A percentile compares a stretch with the other conserved stretches of the same genome.
Conservation (phyloP, 2,888 invertebrate species). For the Drosophila quinaria region DNA sequence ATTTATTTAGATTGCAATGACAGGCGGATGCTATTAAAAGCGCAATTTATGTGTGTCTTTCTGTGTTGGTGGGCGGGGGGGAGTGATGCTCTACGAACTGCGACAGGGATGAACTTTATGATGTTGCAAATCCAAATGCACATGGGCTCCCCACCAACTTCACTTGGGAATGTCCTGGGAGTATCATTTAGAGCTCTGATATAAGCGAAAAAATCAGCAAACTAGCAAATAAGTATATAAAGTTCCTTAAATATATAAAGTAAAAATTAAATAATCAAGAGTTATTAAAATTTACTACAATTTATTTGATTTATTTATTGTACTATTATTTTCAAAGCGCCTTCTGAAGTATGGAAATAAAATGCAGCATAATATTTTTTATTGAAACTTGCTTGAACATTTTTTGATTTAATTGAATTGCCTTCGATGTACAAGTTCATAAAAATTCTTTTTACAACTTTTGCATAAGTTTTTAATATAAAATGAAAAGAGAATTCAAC, state of each 20-base stretch:
- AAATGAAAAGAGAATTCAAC: conserved; percentile 6
- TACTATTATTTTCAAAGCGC: background rate
- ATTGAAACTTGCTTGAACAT: background rate
- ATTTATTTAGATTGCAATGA: conserved; percentile 83
- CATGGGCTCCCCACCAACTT: conserved; percentile 20
- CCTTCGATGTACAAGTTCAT: conserved; percentile 4
- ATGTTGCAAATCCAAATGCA: conserved; percentile 61
- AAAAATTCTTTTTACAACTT: conserved; percentile 17
- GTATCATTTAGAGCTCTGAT: conserved; percentile 25
- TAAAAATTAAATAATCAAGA: background rate
- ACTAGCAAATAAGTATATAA: background rate
- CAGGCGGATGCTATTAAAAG: conserved; percentile 81
- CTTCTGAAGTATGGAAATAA: background rate
- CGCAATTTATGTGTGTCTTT: conserved; percentile 74
- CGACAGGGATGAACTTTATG: conserved; percentile 55
- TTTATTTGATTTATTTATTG: background rate
- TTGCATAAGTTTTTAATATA: conserved; percentile 3
- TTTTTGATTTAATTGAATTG: conserved; percentile 8
- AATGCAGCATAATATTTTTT: background rate
- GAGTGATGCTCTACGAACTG: conserved; percentile 36
- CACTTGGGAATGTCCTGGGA: conserved; percentile 24
- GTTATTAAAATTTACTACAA: background rate
- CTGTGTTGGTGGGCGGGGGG: conserved; percentile 21
- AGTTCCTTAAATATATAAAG: background rate
- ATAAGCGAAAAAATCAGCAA: background rate